Conservation (phyloP, 2,888 invertebrate species). For the Amiota minor region DNA sequence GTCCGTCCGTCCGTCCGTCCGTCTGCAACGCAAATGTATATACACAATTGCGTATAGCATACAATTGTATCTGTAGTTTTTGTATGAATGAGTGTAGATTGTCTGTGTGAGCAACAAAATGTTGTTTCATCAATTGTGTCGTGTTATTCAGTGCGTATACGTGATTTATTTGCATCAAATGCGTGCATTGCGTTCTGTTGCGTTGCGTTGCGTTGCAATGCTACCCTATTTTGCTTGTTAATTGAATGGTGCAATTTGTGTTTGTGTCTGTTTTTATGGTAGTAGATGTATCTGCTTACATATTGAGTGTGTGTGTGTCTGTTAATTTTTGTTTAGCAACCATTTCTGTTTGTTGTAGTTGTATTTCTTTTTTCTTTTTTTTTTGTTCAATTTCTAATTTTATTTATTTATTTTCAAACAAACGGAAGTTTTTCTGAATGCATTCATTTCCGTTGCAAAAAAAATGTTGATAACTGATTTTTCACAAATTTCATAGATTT, state of each 20-base stretch:
- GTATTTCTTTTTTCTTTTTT: no score
- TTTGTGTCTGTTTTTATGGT: neutral
- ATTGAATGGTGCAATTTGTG: constrained; percentile 14
- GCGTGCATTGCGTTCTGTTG: neutral
- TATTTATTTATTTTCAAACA: neutral
- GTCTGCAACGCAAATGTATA: neutral
- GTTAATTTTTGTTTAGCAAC: no score
- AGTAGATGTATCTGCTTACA: no score
- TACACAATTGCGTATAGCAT: neutral
- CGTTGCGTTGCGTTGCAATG: neutral
- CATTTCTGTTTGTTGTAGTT: no score
- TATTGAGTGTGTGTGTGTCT: no score
- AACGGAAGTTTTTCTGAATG: neutral
- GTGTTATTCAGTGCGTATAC: constrained; percentile 46
- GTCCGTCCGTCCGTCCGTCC: neutral
- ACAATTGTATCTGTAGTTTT: no score
- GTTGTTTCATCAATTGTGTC: neutral
- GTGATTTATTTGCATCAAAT: constrained; percentile 46
- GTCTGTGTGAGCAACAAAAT: no score
- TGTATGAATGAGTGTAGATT: no score
- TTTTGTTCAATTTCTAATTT: neutral
- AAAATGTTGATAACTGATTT: no score
- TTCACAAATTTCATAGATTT: no score
- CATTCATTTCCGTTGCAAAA: neutral
- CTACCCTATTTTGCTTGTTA: neutral